A percentile compares a stretch with the other conserved stretches of the same genome.
These are phyloP conservation scores for Dicranocentrus wangi DNA, from an alignment of 2,888 invertebrate genomes.

Conservation along the genomic window DNA sequence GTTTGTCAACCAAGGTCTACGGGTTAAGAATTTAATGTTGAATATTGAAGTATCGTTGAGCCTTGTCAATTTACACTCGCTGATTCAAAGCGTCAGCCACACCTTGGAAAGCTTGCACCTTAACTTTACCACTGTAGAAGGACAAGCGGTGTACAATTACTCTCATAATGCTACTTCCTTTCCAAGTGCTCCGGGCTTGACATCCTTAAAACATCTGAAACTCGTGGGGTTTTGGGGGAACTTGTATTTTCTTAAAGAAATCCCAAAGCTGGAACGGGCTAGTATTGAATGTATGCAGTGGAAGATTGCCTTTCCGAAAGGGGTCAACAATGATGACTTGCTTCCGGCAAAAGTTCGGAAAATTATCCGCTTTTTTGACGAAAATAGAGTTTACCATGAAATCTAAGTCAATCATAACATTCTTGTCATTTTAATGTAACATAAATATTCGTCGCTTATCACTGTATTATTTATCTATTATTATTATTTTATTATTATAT, in stretches of 20 bases:
- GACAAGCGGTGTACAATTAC: conserved; percentile 23
- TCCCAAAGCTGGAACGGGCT: conserved; percentile 7
- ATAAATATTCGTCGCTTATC: too few species aligned
- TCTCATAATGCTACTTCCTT: conserved; percentile 43
- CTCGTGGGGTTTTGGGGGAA: conserved; percentile 40
- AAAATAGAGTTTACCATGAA: conserved; percentile 27
- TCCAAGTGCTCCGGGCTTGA: conserved; percentile 4
- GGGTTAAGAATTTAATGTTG: background rate
- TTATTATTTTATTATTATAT: too few species aligned
- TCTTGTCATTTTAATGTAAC: too few species aligned
- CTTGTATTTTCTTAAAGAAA: conserved; percentile 19
- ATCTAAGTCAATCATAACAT: background rate
- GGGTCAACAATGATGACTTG: background rate
- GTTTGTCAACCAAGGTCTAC: background rate
- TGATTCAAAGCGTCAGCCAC: conserved; percentile 7
- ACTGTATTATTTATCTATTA: too few species aligned
- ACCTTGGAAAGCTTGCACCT: conserved; percentile 15
- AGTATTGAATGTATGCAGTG: conserved; percentile 24
- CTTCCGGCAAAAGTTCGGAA: background rate
- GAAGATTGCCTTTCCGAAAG: conserved; percentile 30
- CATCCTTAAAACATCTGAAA: background rate
- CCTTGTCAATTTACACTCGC: conserved; percentile 5
- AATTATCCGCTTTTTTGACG: conserved; percentile 20
- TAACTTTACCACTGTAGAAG: background rate
- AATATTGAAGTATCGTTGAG: conserved; percentile 11